Evolutionary conservation across 2,888 invertebrate genomes (phyloP).

Genomic region (Coelogynopora nodosa): DNA sequence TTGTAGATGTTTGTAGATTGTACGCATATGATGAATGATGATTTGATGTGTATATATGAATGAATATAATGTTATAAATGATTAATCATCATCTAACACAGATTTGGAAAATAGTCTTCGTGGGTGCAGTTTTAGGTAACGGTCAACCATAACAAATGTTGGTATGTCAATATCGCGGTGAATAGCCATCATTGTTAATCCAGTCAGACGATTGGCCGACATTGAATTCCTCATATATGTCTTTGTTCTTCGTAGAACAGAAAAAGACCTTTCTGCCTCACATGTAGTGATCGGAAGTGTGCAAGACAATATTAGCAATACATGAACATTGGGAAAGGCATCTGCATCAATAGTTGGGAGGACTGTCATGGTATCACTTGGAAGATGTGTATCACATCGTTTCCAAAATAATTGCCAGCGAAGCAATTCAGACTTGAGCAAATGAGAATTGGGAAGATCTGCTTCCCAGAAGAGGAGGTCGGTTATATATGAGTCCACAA

Average conservation of each 20-base stretch:
- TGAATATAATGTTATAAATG: background rate
- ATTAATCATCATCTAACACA: conserved; percentile 12
- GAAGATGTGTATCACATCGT: background rate
- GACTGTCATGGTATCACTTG: conserved; percentile 18
- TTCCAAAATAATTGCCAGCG: background rate
- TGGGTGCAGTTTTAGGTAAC: conserved; percentile 11
- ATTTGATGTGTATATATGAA: background rate
- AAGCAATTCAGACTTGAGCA: background rate
- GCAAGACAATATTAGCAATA: conserved; percentile 23
- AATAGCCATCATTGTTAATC: background rate
- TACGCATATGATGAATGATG: background rate
- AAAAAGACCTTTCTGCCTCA: conserved; percentile 27
- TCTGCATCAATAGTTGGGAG: conserved; percentile 28
- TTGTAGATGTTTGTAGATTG: background rate
- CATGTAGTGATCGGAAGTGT: conserved; percentile 20
- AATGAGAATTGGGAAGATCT: background rate
- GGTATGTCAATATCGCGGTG: background rate
- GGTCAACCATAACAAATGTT: background rate
- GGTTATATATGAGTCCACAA: conserved; percentile 6
- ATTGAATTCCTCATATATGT: conserved; percentile 17
- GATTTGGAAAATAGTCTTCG: conserved; percentile 23
- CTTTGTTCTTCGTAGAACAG: conserved; percentile 13
- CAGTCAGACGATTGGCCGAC: conserved; percentile 18
- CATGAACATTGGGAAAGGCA: conserved; percentile 25
- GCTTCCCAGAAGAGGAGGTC: conserved; percentile 6